Percentiles rank a stretch among this genome's conserved stretches.
Conservation (phyloP, 1,140 invertebrate species). For the Drosophila nannoptera region DNA sequence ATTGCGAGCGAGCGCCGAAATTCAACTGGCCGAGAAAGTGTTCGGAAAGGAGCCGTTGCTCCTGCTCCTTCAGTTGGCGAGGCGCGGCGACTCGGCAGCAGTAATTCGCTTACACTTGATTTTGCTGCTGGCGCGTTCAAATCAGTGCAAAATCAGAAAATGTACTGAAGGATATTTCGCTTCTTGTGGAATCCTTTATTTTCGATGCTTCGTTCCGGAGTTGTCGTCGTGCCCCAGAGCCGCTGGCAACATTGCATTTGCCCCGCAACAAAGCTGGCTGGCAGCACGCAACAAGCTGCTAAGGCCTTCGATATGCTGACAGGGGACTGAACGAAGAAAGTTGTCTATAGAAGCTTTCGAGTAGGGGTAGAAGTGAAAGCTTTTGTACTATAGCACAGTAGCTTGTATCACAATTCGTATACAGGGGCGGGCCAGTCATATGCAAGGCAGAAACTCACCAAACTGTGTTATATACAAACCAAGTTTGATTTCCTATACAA, state of each 20-base stretch:
- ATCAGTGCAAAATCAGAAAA: constrained; percentile 68
- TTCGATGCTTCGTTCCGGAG: constrained; percentile 11
- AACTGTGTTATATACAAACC: constrained; percentile 23
- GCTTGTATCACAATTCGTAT: background rate
- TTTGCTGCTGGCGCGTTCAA: constrained; percentile 55
- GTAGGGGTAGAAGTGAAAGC: background rate
- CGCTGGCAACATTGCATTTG: background rate
- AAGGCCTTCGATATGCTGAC: constrained; percentile 32
- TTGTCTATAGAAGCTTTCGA: background rate
- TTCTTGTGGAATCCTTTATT: constrained; percentile 73
- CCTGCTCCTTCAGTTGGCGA: background rate
- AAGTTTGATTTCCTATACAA: constrained; percentile 24
- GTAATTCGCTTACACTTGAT: constrained; percentile 17
- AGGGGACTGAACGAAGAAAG: constrained; percentile 13
- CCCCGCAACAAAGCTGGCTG: background rate
- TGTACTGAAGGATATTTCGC: constrained; percentile 65
- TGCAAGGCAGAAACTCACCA: background rate
- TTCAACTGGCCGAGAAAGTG: constrained; percentile 46
- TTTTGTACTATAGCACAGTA: background rate
- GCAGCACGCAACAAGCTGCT: constrained; percentile 10
- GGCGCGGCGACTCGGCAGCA: background rate
- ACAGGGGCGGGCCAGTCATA: background rate
- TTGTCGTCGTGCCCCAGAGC: constrained; percentile 13
- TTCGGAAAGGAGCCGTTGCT: constrained; percentile 34
- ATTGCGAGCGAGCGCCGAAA: constrained; percentile 53